phyloP scores from a whole-genome alignment of 1,140 invertebrate genomes.

The Anadara kagoshimensis region DNA sequence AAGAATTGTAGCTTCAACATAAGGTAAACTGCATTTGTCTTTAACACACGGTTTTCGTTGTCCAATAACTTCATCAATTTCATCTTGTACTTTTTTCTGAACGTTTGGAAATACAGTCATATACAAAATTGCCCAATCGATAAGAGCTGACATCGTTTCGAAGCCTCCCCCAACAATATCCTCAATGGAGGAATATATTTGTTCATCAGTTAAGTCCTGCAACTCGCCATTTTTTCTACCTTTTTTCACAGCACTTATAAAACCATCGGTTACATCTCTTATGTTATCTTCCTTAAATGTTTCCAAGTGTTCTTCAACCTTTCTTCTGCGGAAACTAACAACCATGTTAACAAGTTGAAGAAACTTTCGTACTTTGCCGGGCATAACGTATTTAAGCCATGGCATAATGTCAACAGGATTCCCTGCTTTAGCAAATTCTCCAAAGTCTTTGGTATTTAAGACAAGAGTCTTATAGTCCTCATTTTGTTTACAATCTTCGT shows the following conservation, averaged over 20 bases:
- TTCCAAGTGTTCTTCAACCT: conserved; percentile 10
- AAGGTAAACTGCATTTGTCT: conserved; percentile 24
- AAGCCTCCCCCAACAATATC: conserved; percentile 92
- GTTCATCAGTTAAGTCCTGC: conserved; percentile 1
- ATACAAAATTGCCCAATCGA: conserved; percentile 76
- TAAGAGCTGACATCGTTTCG: conserved; percentile 88
- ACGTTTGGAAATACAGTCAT: conserved; percentile 28
- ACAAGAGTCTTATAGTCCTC: conserved; percentile 29
- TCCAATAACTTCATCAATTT: conserved; percentile 40
- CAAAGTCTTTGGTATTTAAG: conserved; percentile 20
- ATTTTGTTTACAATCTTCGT: conserved; percentile 35
- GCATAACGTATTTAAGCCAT: conserved; percentile 31
- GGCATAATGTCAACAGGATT: conserved; percentile 46
- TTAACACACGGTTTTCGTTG: background rate
- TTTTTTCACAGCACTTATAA: conserved; percentile 13
- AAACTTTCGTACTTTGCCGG: conserved; percentile 11
- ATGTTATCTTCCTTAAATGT: conserved; percentile 21
- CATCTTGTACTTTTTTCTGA: conserved; percentile 29
- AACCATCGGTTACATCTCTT: conserved; percentile 27
- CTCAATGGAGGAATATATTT: conserved; percentile 27
- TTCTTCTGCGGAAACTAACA: background rate
- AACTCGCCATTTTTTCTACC: background rate
- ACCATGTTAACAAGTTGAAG: conserved; percentile 11
- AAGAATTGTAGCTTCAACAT: conserved; percentile 34
- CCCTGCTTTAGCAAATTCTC: conserved; percentile 32